Conservation (phyloP, 92 coral and sea anemone species). For the Micromussa lordhowensis region DNA sequence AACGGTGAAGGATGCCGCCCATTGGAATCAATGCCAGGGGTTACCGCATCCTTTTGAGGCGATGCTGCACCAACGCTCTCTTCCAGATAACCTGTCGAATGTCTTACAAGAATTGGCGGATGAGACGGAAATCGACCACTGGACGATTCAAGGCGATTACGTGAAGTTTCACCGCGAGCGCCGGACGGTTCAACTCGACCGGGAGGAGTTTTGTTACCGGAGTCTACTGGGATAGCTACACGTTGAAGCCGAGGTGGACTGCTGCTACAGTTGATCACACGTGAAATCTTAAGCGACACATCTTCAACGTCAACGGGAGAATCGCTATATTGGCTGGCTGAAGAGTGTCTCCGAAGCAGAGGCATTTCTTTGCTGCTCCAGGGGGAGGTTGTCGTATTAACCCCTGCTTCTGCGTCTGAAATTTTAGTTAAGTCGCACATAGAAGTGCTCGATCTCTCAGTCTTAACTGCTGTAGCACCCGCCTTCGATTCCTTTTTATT, state of each 20-base stretch:
- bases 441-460: constrained; percentile 26
- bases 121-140: constrained; percentile 11
- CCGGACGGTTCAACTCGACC: constrained; percentile 2
- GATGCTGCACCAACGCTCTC: background rate
- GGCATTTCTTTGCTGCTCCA: constrained; percentile 44
- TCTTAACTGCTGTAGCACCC: background rate
- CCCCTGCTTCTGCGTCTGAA: background rate
- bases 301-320: constrained; percentile 15
- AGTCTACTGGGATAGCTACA: background rate
- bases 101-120: constrained; percentile 25
- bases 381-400: background rate
- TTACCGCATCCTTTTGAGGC: background rate
- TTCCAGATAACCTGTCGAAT: constrained; percentile 5
- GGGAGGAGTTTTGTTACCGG: background rate
- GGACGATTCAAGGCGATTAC: constrained; percentile 5
- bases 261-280: constrained; percentile 3
- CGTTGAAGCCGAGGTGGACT: constrained; percentile 47
- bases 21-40: background rate
- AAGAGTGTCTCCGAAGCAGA: constrained; percentile 45
- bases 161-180: background rate
- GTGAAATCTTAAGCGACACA: background rate
- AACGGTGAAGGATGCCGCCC: constrained; percentile 21
- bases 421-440: constrained; percentile 37
- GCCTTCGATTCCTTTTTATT: constrained; percentile 3
- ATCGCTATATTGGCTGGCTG: background rate